Percentiles rank a stretch among this genome's conserved stretches.
phyloP scores from a whole-genome alignment of 2,888 invertebrate species.

The Phaonia tiefii region DNA sequence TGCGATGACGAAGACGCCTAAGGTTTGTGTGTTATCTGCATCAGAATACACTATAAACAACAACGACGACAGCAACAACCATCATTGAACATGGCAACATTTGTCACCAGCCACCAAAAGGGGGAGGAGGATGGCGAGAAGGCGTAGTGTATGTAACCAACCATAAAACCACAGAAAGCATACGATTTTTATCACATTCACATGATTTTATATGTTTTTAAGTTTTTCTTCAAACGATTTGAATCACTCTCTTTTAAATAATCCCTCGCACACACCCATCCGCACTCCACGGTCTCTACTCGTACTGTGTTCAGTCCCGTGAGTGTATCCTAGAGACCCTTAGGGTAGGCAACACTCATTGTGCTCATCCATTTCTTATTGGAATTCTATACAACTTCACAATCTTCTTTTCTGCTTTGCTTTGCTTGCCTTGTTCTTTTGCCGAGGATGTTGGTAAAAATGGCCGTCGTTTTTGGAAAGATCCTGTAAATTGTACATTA shows the following conservation, averaged over 20 bases:
- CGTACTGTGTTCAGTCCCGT: slow-evolving; percentile 31
- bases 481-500: slow-evolving; percentile 32
- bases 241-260: slow-evolving; percentile 58
- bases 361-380: slow-evolving; percentile 66
- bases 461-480: slow-evolving; percentile 54
- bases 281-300: slow-evolving; percentile 30
- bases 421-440: background rate
- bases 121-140: slow-evolving; percentile 1
- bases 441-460: slow-evolving; percentile 46
- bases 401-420: slow-evolving; percentile 13
- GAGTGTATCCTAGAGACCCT: slow-evolving; percentile 13
- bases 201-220: slow-evolving; percentile 21
- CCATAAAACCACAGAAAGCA: slow-evolving; percentile 36
- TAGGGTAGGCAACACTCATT: slow-evolving; percentile 59
- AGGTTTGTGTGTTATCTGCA: slow-evolving; percentile 61
- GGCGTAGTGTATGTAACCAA: slow-evolving; percentile 13
- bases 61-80: slow-evolving; percentile 23
- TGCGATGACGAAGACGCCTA: slow-evolving; percentile 51
- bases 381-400: slow-evolving; percentile 62
- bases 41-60: slow-evolving; percentile 20
- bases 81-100: slow-evolving; percentile 29
- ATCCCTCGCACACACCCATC: slow-evolving; percentile 28
- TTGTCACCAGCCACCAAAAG: slow-evolving; percentile 17
- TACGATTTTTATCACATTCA: slow-evolving; percentile 20
- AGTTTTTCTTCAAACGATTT: slow-evolving; percentile 50